phyloP scores from a whole-genome alignment of 2,888 invertebrate species.

The Plagiodera versicolora region DNA sequence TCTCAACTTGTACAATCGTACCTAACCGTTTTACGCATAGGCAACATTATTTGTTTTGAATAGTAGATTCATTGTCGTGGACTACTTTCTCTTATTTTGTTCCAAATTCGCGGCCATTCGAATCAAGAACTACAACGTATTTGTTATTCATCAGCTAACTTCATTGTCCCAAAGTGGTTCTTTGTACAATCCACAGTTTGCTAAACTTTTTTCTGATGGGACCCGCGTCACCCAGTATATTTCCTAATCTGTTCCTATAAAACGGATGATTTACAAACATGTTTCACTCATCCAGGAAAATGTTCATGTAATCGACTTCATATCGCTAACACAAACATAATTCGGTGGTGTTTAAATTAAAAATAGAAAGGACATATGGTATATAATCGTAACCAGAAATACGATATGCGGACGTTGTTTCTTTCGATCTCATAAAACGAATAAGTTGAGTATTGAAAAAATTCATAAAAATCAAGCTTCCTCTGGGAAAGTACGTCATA shows the following conservation, averaged over 20 bases:
- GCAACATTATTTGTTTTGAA: too few species aligned
- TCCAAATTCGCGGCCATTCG: conserved; percentile 6
- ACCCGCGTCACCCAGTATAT: too few species aligned
- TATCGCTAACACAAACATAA: conserved; percentile 18
- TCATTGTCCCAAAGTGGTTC: background rate
- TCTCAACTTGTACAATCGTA: too few species aligned
- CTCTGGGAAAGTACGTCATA: background rate
- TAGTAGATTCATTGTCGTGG: conserved; percentile 10
- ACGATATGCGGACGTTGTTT: conserved; percentile 2
- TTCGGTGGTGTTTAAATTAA: conserved; percentile 17
- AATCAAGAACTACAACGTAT: background rate
- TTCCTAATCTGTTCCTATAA: too few species aligned
- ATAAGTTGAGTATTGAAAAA: background rate
- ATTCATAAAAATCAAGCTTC: too few species aligned
- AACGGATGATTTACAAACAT: background rate
- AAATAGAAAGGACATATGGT: conserved; percentile 17
- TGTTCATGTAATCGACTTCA: conserved; percentile 14
- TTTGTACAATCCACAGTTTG: too few species aligned
- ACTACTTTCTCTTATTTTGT: conserved; percentile 16
- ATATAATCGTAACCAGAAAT: conserved; percentile 3
- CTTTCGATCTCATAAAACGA: background rate
- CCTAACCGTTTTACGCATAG: too few species aligned
- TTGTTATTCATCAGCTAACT: background rate
- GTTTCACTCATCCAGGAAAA: background rate
- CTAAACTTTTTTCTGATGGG: too few species aligned